A percentile compares a stretch with the other conserved stretches of the same genome.
Conservation (phyloP, 2,797 vertebrate genomes). For the Enoplosus armatus region DNA sequence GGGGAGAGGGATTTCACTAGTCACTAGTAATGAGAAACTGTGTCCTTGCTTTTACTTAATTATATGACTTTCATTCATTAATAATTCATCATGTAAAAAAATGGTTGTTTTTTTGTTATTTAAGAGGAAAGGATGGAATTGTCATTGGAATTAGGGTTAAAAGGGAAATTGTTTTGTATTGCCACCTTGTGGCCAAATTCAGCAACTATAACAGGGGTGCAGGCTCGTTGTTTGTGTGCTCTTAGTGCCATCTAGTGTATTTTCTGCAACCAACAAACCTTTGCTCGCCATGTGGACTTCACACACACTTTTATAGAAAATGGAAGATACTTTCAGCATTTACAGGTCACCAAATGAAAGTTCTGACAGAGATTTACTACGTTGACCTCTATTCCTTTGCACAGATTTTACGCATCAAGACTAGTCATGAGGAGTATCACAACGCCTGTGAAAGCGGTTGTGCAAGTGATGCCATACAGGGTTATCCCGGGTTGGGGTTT, state of each 20-base stretch:
- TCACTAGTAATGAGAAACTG: neutral
- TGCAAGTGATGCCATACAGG: neutral
- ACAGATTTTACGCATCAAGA: neutral
- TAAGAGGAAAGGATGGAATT: conserved; percentile 7
- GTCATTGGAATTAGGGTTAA: conserved; percentile 14
- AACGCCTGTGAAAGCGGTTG: neutral
- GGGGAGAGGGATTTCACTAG: conserved; percentile 15
- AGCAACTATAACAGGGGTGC: neutral
- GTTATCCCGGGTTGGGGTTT: neutral
- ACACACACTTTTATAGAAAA: neutral
- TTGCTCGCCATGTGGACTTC: neutral
- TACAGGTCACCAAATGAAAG: neutral
- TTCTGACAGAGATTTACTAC: neutral
- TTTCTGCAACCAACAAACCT: conserved; percentile 2
- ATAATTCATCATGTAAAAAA: conserved; percentile 29
- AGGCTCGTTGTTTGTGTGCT: conserved; percentile 2
- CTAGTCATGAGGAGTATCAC: neutral
- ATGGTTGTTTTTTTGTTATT: conserved; percentile 26
- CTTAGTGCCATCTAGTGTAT: conserved; percentile 63
- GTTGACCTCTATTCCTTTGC: neutral
- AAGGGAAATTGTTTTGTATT: conserved; percentile 10
- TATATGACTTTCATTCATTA: conserved; percentile 13
- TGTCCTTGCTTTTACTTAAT: neutral
- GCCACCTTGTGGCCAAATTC: conserved; percentile 67
- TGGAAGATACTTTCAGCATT: neutral